These are phyloP conservation scores for Pachymerium ferrugineum DNA, from an alignment of 2,888 invertebrate genomes.

Conservation along the genomic window DNA sequence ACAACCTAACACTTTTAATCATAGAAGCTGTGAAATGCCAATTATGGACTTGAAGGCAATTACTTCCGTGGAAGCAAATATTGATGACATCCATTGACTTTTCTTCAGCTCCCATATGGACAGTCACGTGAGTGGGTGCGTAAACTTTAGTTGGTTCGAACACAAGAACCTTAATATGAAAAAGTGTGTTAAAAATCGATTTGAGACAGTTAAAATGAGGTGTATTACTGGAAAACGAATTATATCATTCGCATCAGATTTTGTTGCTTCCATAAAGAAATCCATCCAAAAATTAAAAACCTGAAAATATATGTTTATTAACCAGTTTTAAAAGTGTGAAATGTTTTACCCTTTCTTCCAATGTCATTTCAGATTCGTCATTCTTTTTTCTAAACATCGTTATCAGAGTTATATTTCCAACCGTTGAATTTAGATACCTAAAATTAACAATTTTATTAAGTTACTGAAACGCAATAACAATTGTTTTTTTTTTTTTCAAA, in stretches of 20 bases:
- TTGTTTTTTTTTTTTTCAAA: conserved; percentile 38
- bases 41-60: conserved; percentile 77
- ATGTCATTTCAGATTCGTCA: conserved; percentile 62
- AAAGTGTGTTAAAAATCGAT: background rate
- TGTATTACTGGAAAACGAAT: conserved; percentile 76
- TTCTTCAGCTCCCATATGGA: conserved; percentile 89
- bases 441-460: conserved; percentile 30
- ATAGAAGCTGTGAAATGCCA: conserved; percentile 88
- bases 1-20: conserved; percentile 76
- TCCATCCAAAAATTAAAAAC: conserved; percentile 98
- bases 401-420: conserved; percentile 90
- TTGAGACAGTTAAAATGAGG: background rate
- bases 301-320: conserved; percentile 49
- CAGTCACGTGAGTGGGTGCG: conserved; percentile 92
- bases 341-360: conserved; percentile 58
- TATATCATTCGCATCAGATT: conserved; percentile 67
- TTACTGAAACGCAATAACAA: background rate
- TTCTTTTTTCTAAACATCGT: conserved; percentile 74
- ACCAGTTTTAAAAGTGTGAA: background rate
- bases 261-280: conserved; percentile 91
- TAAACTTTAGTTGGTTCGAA: conserved; percentile 36
- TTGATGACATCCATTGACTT: conserved; percentile 85
- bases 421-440: conserved; percentile 90
- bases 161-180: conserved; percentile 33
- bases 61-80: conserved; percentile 69